Conservation (phyloP, 2,797 vertebrate genomes). For the Callimico goeldii region DNA sequence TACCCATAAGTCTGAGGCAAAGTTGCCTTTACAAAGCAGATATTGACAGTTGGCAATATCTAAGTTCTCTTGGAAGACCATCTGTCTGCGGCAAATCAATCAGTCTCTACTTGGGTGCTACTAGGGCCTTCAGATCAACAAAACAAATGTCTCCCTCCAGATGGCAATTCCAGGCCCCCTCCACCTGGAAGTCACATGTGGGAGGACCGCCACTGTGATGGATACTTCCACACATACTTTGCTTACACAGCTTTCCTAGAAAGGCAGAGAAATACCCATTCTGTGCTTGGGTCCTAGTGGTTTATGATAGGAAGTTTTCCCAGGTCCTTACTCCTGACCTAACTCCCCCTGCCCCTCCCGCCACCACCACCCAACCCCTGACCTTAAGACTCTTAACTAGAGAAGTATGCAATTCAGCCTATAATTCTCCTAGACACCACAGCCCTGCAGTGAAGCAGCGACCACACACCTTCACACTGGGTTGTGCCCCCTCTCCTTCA, state of each 20-base stretch:
- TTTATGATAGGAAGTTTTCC: not conserved
- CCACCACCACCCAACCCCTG: not conserved
- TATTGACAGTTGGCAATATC: not conserved
- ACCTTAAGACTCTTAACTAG: not conserved
- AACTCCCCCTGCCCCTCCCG: not conserved
- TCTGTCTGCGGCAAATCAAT: not conserved
- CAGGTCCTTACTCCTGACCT: not conserved
- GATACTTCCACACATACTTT: not conserved
- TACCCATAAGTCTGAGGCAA: not conserved
- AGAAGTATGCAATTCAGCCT: not conserved
- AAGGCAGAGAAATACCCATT: not conserved
- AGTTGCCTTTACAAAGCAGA: not conserved
- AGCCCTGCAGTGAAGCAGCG: not conserved
- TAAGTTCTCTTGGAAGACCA: not conserved
- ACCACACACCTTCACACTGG: not conserved
- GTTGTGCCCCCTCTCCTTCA: not conserved
- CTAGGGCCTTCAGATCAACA: not conserved
- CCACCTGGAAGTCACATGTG: not conserved
- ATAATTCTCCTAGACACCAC: not conserved
- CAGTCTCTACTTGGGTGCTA: not conserved
- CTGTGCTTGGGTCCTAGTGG: not conserved
- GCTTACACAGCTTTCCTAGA: not conserved
- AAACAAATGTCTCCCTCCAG: not conserved
- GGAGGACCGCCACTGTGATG: not conserved
- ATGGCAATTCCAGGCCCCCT: conserved; percentile 9